Conservation (phyloP, 2,888 invertebrate species). For the Drosophila mayaguana region DNA sequence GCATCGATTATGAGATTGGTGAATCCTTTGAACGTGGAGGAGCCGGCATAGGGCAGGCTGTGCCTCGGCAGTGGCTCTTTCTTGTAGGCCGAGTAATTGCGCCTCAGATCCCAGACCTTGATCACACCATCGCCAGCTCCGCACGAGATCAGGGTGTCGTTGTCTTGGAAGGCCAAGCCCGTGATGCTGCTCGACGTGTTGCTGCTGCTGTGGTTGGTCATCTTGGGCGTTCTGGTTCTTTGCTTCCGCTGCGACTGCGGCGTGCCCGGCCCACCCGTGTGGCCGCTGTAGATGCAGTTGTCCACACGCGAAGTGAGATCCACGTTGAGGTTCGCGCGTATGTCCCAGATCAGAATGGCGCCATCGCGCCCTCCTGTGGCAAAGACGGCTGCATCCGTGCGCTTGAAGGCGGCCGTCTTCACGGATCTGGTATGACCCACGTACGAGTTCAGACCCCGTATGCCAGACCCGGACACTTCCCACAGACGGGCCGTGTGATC, state of each 20-base stretch:
- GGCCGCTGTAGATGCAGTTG: conserved; percentile 88
- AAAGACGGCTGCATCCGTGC: conserved; percentile 90
- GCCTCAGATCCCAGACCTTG: conserved; percentile 95
- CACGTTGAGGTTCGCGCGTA: conserved; percentile 86
- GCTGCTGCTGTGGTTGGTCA: conserved; percentile 84
- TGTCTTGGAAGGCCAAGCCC: conserved; percentile 93
- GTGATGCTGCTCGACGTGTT: conserved; percentile 91
- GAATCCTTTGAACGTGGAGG: conserved; percentile 89
- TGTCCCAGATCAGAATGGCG: conserved; percentile 94
- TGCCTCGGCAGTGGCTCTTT: conserved; percentile 90
- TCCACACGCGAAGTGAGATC: conserved; percentile 88
- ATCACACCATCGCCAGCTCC: conserved; percentile 94
- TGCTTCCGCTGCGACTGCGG: conserved; percentile 86
- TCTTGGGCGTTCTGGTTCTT: conserved; percentile 84
- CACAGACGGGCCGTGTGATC: conserved; percentile 94
- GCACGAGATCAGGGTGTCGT: conserved; percentile 91
- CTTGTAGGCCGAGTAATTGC: conserved; percentile 90
- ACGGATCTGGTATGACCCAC: conserved; percentile 92
- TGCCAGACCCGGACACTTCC: conserved; percentile 88
- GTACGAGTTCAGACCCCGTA: conserved; percentile 87
- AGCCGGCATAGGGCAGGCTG: conserved; percentile 90
- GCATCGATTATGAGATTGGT: conserved; percentile 92
- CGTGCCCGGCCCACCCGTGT: conserved; percentile 85
- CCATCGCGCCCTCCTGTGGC: conserved; percentile 96
- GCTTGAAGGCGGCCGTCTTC: conserved; percentile 91